phyloP scores from a whole-genome alignment of 2,797 vertebrate species.

The Bradypus variegatus region DNA sequence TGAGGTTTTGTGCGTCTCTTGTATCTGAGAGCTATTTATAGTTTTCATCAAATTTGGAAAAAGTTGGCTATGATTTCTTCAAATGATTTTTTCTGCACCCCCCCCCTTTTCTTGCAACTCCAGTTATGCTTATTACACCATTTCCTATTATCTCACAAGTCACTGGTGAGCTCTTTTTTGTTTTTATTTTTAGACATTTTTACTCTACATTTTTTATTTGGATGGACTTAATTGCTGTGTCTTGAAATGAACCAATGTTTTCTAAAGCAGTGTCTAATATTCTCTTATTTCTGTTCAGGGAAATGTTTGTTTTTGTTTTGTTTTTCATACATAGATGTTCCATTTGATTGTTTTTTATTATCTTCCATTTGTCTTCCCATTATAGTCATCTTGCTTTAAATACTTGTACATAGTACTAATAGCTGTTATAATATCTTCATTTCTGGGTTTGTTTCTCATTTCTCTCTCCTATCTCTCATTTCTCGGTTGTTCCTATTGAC shows the following conservation, averaged over 20 bases:
- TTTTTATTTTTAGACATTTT: neutral
- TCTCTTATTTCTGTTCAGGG: neutral
- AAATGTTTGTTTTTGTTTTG: neutral
- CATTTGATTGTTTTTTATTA: neutral
- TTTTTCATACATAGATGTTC: neutral
- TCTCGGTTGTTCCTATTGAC: neutral
- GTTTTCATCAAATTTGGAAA: no score
- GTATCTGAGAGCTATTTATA: no score
- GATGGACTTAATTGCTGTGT: neutral
- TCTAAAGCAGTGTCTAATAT: neutral
- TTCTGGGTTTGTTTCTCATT: no score
- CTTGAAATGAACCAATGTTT: neutral
- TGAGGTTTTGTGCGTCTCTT: neutral
- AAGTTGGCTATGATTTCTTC: neutral
- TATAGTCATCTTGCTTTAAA: neutral
- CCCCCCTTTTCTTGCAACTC: neutral
- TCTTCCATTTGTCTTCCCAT: neutral
- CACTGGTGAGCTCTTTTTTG: neutral
- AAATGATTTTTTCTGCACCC: neutral
- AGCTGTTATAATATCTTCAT: neutral
- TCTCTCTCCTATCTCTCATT: neutral
- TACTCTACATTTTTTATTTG: neutral
- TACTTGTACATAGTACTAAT: neutral
- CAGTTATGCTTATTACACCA: neutral
- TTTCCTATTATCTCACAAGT: neutral